Evolutionary conservation across 2,888 invertebrate species (phyloP), one percentile per base, ranked within the genome.

Genomic region (Balanococcus diminutus): DNA sequence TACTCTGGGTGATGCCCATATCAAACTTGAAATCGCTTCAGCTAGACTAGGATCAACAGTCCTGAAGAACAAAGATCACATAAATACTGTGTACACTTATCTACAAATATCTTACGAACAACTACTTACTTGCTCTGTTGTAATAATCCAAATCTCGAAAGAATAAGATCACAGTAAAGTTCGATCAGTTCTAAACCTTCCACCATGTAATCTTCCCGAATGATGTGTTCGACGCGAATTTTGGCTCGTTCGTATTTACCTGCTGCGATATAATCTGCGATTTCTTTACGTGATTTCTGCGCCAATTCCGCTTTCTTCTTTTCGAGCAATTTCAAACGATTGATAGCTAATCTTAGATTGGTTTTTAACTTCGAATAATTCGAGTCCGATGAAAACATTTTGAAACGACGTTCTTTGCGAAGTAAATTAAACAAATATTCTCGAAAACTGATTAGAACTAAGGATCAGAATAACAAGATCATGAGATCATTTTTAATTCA

Each of bases 171-270:
- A 91, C 99, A 99, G 90, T 98, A 99, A 98, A 99, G 99, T 91
- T 99, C 99, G 0, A 99, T 93, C 87, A 99, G 93, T 91, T 99
- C 99, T 96, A 99, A 97, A 0, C 99, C 99, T 91, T 99, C 99
- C 2, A 99, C 98, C 91, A 99, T 92, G 90, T 99, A 99, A 91
- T 99, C 99, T 91, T 99, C 98, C 79, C 99, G 94, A 89, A 99
- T 98, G 86, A 99, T 99, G 89, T 98, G 97, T 91, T 99, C 99
- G 11, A 99, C 99, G 32, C 99, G 93, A 88, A 99, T 99, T 90
- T 97, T 96, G 0, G 99, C 99, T 88, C 96, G 91, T 91, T 96
- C 96, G 88, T 92, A 92, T 92, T 96, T 96, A 86, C 96, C 96
- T 88, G 94, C 93, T 83, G 93, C 92, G 87, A 98, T 94, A 89